Evolutionary conservation across 2,888 invertebrate species (phyloP).

Genomic region (Aporophyla lueneburgensis): DNA sequence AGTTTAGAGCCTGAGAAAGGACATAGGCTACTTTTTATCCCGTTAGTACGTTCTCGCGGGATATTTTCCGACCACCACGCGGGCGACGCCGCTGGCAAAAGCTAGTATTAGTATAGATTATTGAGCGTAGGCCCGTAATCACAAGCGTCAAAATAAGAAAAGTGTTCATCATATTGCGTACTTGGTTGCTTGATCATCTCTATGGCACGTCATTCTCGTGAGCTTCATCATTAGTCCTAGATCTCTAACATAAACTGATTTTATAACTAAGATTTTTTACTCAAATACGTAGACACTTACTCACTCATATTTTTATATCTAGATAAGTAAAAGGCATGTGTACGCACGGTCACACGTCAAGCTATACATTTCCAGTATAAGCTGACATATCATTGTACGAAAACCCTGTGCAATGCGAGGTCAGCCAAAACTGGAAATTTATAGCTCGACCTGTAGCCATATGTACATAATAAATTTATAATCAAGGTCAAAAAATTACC

Average conservation of each 20-base stretch:
- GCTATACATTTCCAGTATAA: too few species aligned
- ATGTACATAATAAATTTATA: slow-evolving; percentile 8
- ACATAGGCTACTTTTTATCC: too few species aligned
- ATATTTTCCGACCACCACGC: too few species aligned
- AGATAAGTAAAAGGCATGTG: neutral
- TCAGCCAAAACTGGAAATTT: too few species aligned
- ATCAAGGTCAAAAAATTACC: slow-evolving; percentile 43
- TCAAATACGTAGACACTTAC: neutral
- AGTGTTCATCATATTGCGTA: neutral
- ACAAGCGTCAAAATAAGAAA: neutral
- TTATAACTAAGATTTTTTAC: neutral
- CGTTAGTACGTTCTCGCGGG: too few species aligned
- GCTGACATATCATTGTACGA: too few species aligned
- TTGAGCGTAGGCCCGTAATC: neutral
- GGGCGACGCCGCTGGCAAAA: too few species aligned
- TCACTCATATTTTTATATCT: neutral
- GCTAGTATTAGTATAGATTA: too few species aligned
- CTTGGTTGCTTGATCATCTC: neutral
- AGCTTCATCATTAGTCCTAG: neutral
- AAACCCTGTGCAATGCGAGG: too few species aligned
- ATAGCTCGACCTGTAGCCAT: neutral
- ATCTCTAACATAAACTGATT: neutral
- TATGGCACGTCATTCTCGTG: neutral
- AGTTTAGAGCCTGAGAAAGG: too few species aligned
- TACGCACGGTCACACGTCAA: too few species aligned